phyloP scores from a whole-genome alignment of 2,113 vertebrate genomes.

The Upupa epops region DNA sequence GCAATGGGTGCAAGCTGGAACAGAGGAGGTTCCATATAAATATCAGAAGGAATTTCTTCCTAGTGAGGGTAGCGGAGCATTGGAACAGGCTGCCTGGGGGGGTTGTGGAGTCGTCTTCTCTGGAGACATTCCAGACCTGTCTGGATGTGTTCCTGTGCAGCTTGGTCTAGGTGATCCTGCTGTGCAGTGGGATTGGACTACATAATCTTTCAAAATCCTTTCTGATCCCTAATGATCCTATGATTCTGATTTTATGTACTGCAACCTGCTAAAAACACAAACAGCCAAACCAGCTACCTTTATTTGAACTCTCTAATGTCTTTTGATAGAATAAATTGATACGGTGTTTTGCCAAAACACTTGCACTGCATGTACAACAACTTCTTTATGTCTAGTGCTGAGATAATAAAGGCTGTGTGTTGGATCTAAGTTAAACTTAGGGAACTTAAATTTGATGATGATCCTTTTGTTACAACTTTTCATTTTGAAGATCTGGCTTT shows the following conservation, averaged over 20 bases:
- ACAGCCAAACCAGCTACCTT: not conserved
- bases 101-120: too few species aligned
- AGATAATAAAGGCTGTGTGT: not conserved
- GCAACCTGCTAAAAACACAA: not conserved
- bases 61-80: too few species aligned
- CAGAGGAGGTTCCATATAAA: too few species aligned
- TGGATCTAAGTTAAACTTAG: not conserved
- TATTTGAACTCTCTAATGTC: not conserved
- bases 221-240: too few species aligned
- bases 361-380: rapidly evolving
- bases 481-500: not conserved
- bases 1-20: too few species aligned
- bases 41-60: too few species aligned
- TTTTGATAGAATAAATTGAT: not conserved
- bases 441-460: not conserved
- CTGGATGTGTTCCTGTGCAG: too few species aligned
- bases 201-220: too few species aligned
- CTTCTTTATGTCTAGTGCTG: not conserved
- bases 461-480: not conserved
- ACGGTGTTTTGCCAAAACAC: not conserved
- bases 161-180: too few species aligned
- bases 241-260: not conserved
- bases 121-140: too few species aligned
- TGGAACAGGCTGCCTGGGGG: too few species aligned
- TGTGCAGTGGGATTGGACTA: too few species aligned